Evolutionary conservation across 2,113 vertebrate species (phyloP), one percentile per base, ranked within the genome.

Genomic region (Cephalopholis sonnerati): DNA sequence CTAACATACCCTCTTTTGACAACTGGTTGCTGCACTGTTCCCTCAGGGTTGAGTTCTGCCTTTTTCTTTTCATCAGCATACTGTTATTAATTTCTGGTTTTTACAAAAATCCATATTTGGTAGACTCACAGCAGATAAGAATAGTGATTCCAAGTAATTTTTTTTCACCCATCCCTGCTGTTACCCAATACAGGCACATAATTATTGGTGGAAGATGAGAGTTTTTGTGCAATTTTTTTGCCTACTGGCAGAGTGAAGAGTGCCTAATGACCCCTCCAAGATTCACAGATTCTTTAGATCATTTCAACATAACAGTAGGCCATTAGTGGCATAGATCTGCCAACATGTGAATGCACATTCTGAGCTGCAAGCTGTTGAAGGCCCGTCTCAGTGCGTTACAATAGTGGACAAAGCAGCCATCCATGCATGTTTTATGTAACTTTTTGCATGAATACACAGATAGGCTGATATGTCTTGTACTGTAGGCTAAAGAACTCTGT

Each of bases 371-470:
- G 29, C 58, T 59, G 68, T 36, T 10, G 51, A 65, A 22, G 27
- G 27, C 46, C 72, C 13, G 63, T 62, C 55, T 62, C 7, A 7
- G 22, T 29, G 46, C 4, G 55, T 54, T 46, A 22, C 25, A 16
- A 5, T 9, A 18, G 36, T 29, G 51, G 57, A 87, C 79, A 83
- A 80, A 74, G 79, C 1, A 12, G 7, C 67, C 79, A 74, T 25
- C 57, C 76, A 81, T 81, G 82, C 73, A 67, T 80, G 68, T 54
- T 55, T 51, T 70, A 16, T 50, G 29, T 54, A 24, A 48, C 17
- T 57, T 53, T 77, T 25, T 87, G 79, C 79, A 67, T 85, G 77
- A 87, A 82, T 85, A 55, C 78, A 81, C 79, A 83, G 68, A 74
- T 63, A 68, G 69, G 66, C 74, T 55, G 44, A 65, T 65, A 4